Base-by-base conservation (phyloP, 2,797 vertebrate species). In the Ptychadena robeensis region DNA sequence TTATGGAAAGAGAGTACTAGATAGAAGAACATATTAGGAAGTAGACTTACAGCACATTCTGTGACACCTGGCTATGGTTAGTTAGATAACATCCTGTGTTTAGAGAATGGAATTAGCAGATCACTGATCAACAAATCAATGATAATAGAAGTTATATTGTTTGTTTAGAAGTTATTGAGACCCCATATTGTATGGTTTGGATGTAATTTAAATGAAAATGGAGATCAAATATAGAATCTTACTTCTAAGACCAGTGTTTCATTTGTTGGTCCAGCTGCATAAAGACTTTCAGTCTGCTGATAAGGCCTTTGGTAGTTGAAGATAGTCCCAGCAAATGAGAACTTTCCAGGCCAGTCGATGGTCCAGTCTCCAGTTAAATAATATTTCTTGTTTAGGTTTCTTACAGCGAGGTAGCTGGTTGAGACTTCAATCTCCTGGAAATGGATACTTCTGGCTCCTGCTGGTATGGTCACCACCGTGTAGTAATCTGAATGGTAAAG, bases 191-290 rank as follows among this genome's bases (percentile, higher is more conserved):
- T n/a, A 59, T 59, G n/a, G n/a, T n/a, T 59, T 8, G 25, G 53
- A 25, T n/a, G n/a, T 10, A 9, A n/a, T 59, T 44, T 44, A 18
- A 44, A 44, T 59, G 7, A 10, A 61, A 28, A 61, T 12, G 9
- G 2, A 11, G 1, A 61, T 12, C 28, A 59, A n/a, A 59, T 6
- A 34, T 11, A 57, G 9, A 3, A 22, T 77, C 96, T 97, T 95
- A 99, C 97, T 93, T 99, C 97, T 94, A 99, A 96, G 90, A 97
- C 94, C 84, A 99, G 93, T 0, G 96, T 98, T 94, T 99, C 97
- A 86, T 99, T 99, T 85, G 96, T 99, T 2, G 98, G 97, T 71
- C 98, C 98, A 0, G 93, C 84, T 0, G 96, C 94, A 0, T 91
- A 95, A 72, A 99, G 93, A 32, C 94, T 97, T 91, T 99, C 98